Evolutionary conservation across 2,888 invertebrate species (phyloP).

Genomic region (Anthoptus insignis): DNA sequence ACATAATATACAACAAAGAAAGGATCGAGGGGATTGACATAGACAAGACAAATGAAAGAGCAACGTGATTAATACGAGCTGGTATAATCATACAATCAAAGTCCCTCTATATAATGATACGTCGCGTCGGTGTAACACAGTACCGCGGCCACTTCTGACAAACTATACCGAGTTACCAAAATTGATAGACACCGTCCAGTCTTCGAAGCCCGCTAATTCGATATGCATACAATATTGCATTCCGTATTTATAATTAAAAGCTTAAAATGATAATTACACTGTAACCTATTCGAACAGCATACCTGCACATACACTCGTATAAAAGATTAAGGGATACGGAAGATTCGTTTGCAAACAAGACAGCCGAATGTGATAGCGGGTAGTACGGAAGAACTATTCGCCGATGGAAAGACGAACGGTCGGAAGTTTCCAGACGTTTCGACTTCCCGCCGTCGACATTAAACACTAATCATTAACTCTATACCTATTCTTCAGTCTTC

Average conservation of each 20-base stretch:
- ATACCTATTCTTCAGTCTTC: slow-evolving; percentile 86
- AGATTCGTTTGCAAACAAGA: slow-evolving; percentile 31
- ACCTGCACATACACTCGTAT: slow-evolving; percentile 19
- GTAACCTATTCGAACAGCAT: slow-evolving; percentile 39
- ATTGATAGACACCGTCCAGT: too few species aligned
- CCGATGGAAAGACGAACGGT: slow-evolving; percentile 6
- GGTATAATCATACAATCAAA: slow-evolving; percentile 37
- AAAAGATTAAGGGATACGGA: slow-evolving; percentile 30
- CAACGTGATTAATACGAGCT: slow-evolving; percentile 30
- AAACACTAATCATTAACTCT: slow-evolving; percentile 80
- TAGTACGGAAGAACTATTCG: slow-evolving; percentile 51
- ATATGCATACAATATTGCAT: slow-evolving; percentile 38
- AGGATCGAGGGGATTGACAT: slow-evolving; percentile 14
- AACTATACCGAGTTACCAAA: too few species aligned
- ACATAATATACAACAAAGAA: slow-evolving; percentile 54
- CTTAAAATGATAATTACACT: slow-evolving; percentile 46
- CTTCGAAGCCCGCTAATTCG: slow-evolving; percentile 38
- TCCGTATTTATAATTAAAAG: slow-evolving; percentile 38
- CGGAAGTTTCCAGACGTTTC: slow-evolving; percentile 31
- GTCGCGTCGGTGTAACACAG: too few species aligned
- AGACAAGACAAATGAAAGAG: slow-evolving; percentile 30
- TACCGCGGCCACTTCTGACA: too few species aligned
- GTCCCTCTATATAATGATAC: too few species aligned
- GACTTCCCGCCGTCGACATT: slow-evolving; percentile 67
- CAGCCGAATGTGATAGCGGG: slow-evolving; percentile 35